Evolutionary conservation across 2,797 vertebrate genomes (phyloP).

Genomic region (Ctenochaetus hawaiiensis): DNA sequence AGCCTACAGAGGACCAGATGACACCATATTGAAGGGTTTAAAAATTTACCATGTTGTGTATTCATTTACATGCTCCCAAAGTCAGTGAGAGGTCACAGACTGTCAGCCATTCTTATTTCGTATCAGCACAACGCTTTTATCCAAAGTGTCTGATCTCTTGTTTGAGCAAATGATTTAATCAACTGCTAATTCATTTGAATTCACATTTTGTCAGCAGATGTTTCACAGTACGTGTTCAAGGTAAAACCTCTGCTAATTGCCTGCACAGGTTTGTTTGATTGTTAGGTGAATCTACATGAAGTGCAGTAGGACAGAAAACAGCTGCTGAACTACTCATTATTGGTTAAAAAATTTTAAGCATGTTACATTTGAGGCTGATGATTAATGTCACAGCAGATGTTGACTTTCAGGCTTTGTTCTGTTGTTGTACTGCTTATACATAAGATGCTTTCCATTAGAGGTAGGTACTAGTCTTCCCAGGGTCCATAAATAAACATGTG

Average conservation of each 20-base stretch:
- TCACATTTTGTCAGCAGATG: neutral
- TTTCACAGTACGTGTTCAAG: neutral
- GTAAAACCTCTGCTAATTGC: neutral
- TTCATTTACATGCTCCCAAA: conserved; percentile 60
- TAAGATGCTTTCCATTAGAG: neutral
- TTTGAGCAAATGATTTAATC: conserved; percentile 16
- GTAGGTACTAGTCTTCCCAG: neutral
- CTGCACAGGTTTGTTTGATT: neutral
- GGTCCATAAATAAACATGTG: neutral
- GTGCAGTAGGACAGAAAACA: neutral
- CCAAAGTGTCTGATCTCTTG: conserved; percentile 21
- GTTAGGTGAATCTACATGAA: neutral
- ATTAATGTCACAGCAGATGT: conserved; percentile 10
- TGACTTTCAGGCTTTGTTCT: conserved; percentile 1
- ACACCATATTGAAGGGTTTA: conserved; percentile 74
- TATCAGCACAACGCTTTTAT: neutral
- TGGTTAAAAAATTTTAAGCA: neutral
- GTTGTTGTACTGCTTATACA: neutral
- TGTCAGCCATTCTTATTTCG: conserved; percentile 13
- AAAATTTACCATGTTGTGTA: conserved; percentile 66
- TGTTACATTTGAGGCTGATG: neutral
- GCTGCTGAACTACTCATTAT: neutral
- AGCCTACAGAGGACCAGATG: conserved; percentile 66
- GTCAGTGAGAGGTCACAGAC: conserved; percentile 64
- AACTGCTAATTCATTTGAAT: neutral